Percentiles rank a stretch among this genome's conserved stretches.
Evolutionary conservation across 2,888 invertebrate genomes (phyloP).

Genomic region (Germaria angustata): DNA sequence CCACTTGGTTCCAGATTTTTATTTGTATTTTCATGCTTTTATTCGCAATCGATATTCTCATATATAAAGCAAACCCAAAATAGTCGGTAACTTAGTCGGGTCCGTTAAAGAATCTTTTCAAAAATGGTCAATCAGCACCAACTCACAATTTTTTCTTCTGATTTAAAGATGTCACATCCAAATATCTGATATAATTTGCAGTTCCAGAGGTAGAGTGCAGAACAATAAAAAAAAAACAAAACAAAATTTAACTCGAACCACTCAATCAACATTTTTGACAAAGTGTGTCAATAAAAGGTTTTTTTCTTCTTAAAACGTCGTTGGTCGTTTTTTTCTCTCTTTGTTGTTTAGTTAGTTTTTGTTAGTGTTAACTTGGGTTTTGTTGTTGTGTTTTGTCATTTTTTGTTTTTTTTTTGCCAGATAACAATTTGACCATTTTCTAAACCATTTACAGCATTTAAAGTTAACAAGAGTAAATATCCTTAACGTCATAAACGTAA

Average conservation of each 20-base stretch:
- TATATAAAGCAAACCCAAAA: too few species aligned
- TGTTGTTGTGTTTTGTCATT: slow-evolving; percentile 17
- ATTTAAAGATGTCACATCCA: background rate
- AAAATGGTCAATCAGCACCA: too few species aligned
- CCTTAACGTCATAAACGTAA: slow-evolving; percentile 47
- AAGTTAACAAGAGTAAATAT: slow-evolving; percentile 73
- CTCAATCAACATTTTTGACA: slow-evolving; percentile 71
- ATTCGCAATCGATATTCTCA: too few species aligned
- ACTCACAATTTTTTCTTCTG: background rate
- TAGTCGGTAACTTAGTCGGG: too few species aligned
- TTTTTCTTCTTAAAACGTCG: slow-evolving; percentile 76
- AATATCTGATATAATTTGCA: too few species aligned
- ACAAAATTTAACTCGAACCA: slow-evolving; percentile 24
- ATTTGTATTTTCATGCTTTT: too few species aligned
- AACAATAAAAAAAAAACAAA: background rate
- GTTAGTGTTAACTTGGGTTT: slow-evolving; percentile 55
- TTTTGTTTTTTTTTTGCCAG: slow-evolving; percentile 33
- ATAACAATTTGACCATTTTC: slow-evolving; percentile 72
- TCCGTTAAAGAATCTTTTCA: too few species aligned
- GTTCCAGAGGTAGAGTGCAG: background rate
- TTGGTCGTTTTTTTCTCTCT: slow-evolving; percentile 43
- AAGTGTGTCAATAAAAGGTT: slow-evolving; percentile 77
- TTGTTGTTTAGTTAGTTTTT: too few species aligned
- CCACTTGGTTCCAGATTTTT: too few species aligned
- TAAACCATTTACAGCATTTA: slow-evolving; percentile 77